A percentile compares a stretch with the other conserved stretches of the same genome.
Evolutionary conservation across 2,797 vertebrate genomes (phyloP).

Genomic region (Bovichtus variegatus): DNA sequence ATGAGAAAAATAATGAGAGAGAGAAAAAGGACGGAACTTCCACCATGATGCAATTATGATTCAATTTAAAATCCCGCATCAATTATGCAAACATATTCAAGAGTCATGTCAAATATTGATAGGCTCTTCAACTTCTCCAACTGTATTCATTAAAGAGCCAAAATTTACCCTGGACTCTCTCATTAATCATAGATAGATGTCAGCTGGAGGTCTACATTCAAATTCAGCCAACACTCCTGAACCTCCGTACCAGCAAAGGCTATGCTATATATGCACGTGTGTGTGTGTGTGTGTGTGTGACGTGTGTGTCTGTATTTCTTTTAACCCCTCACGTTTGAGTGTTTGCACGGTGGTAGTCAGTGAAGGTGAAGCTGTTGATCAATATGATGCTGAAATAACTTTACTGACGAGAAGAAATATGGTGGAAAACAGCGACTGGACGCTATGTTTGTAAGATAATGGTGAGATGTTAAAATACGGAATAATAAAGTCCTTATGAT

Average conservation of each 20-base stretch:
- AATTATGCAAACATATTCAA: constrained; percentile 83
- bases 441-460: background rate
- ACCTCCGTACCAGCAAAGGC: background rate
- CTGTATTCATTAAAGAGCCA: constrained; percentile 75
- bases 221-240: constrained; percentile 56
- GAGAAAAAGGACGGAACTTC: constrained; percentile 49
- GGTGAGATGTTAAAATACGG: background rate
- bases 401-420: background rate
- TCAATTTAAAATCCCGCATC: constrained; percentile 78
- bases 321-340: constrained; percentile 12
- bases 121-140: constrained; percentile 77
- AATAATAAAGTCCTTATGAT: background rate
- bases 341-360: background rate
- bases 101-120: constrained; percentile 83
- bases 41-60: constrained; percentile 82
- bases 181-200: constrained; percentile 83
- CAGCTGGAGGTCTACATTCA: constrained; percentile 78
- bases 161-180: constrained; percentile 72
- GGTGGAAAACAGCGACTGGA: background rate
- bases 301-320: constrained; percentile 16
- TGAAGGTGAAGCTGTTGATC: background rate
- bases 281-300: background rate
- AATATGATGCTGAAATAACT: background rate
- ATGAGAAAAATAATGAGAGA: constrained; percentile 62
- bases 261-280: background rate